Base-by-base conservation (phyloP, 2,888 invertebrate species). In the Octonoba sinensis region DNA sequence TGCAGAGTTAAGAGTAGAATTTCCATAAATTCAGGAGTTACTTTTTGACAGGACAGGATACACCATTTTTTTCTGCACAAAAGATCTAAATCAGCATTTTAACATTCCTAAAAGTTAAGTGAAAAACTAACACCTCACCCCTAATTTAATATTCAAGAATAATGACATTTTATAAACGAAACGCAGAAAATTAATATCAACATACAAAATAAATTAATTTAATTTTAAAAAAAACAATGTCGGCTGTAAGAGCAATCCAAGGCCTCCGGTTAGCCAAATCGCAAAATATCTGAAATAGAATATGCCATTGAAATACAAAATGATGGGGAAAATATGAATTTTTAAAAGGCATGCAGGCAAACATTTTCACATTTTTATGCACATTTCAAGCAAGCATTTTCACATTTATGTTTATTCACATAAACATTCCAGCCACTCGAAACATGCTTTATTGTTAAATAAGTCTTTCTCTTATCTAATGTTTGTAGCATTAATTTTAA, bases 221-320 rank as follows among this genome's bases (percentile, higher is more conserved):
- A 65, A 65, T 15, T 47, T 73, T 47, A 44, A 64, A 62, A 64
- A 27, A 49, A 65, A 65, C 64, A 36, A 46, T 24, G 57, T 18
- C 20, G 24, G 47, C 56, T 47, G 16, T 66, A 59, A 36, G 57
- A 49, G 51, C 70, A 47, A 65, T 49, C 70, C 64, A 18, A 65
- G 70, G 70, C 70, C 64, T 54, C 56, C 47, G 57, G 24, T 16
- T 20, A 57, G 64, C 70, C 70, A 65, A 70, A 59, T 65, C 36
- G 27, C 67, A 57, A 59, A 62, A 66, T 20, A 77, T 77, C 77
- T 77, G 77, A 77, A 77, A 77, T 22, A 77, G 59, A 77, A 77
- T 27, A 71, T 60, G 64, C 36, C 22, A 27, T 57, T 77, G 47
- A 77, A 77, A 70, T 54, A 76, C 69, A 76, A 15, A 44, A 54